These are phyloP conservation scores for Notodonta ziczac DNA, from an alignment of 2,888 invertebrate species.

Conservation along the genomic window DNA sequence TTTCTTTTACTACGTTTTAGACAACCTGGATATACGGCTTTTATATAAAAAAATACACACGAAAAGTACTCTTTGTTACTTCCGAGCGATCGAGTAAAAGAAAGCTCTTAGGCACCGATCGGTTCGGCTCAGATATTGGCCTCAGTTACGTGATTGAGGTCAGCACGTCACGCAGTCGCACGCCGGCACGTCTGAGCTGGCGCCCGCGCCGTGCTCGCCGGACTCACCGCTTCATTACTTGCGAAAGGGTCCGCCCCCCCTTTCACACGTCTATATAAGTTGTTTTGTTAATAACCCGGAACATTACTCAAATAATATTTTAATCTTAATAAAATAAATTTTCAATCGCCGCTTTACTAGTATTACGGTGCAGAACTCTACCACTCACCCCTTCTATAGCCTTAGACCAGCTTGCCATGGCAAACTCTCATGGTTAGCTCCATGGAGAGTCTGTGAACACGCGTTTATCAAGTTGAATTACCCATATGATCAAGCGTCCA, in stretches of 20 bases:
- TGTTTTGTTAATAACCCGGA: background rate
- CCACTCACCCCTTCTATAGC: no score
- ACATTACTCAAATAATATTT: no score
- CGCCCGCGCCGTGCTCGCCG: background rate
- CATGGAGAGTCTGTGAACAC: no score
- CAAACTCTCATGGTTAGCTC: no score
- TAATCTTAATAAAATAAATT: no score
- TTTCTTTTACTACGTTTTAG: no score
- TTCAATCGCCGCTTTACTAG: no score
- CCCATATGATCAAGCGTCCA: background rate
- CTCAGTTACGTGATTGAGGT: conserved; percentile 3
- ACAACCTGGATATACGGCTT: no score
- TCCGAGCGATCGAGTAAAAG: background rate
- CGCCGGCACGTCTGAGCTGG: background rate
- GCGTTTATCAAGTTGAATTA: no score
- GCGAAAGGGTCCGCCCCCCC: background rate
- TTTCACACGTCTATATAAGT: background rate
- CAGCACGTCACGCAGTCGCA: background rate
- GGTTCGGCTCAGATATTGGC: background rate
- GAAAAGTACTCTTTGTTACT: background rate
- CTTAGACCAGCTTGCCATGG: no score
- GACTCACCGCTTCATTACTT: background rate
- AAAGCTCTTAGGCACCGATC: background rate
- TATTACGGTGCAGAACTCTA: no score
- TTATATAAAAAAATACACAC: background rate